Evolutionary conservation across 2,113 vertebrate genomes (phyloP), one percentile per base, ranked within the genome.

Genomic region (Danio rerio): DNA sequence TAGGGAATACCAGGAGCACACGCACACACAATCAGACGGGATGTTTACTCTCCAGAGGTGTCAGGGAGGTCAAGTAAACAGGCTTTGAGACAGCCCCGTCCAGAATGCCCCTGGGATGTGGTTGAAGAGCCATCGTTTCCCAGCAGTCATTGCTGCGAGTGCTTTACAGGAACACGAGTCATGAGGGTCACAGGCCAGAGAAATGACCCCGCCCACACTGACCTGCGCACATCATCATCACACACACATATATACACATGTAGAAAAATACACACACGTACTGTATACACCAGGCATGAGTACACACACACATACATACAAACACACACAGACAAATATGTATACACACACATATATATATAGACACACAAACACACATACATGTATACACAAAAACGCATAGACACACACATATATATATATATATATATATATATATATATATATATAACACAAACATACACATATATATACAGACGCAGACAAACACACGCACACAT

Each of bases 51-150:
- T 68, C 59, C 10, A 31, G 31, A 31, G 20, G 56, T 59, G 59
- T 62, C 59, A 45, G 15, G 50, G 68, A 70, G 68, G 45, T 70
- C 68, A 49, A 1, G n/a, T 16, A 45, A 9, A 6, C 42, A 68
- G 0, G 5, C 56, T 31, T 13, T 21, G 8, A 77, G 68, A 71
- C 3, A 68, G 49, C 18, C 55, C 81, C 81, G 87, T 84, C 82
- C 65, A 81, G 77, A 89, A 87, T 77, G 42, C 47, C 73, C 84
- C 82, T 47, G 9, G 13, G 65, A 82, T 76, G 70, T 75, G 63
- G 73, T 72, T 56, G 21, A 21, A 50, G 50, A 81, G 58, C 16
- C 62, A 21, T 63, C 52, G 8, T 40, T 78, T 85, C 73, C 83
- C 80, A 77, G 73, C 79, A 84, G 40, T 10, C 49, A 56, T 58